These are phyloP conservation scores for Pholis gunnellus DNA, from an alignment of 2,113 vertebrate genomes.

Conservation along the genomic window DNA sequence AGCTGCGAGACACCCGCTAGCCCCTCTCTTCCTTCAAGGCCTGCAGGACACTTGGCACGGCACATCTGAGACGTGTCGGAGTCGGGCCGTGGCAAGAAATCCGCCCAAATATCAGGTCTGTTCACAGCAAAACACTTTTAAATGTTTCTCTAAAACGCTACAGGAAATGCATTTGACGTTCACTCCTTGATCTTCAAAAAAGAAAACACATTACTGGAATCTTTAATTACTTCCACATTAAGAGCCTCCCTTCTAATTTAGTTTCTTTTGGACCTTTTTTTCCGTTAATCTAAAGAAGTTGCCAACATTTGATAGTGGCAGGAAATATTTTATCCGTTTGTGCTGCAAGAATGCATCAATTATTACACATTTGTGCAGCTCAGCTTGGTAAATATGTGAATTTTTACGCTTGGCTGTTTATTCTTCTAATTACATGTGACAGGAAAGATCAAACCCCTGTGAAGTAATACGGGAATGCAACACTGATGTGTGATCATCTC, in stretches of 20 bases:
- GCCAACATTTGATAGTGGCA: conserved; percentile 2
- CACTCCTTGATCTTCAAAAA: conserved; percentile 49
- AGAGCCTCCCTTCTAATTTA: conserved; percentile 1
- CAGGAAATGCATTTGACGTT: conserved; percentile 39
- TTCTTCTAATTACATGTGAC: conserved; percentile 2
- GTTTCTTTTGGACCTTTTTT: neutral
- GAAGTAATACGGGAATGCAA: conserved; percentile 8
- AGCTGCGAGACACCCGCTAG: conserved; percentile 46
- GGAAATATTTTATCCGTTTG: neutral
- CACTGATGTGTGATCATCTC: conserved; percentile 34
- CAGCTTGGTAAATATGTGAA: neutral
- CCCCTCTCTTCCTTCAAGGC: conserved; percentile 13
- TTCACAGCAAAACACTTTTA: neutral
- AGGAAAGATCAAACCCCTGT: neutral
- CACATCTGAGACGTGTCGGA: neutral
- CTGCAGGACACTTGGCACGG: conserved; percentile 16
- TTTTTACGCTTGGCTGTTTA: neutral
- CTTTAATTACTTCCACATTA: conserved; percentile 19
- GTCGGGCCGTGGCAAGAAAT: neutral
- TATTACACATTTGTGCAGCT: neutral
- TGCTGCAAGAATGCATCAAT: neutral
- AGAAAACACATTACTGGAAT: conserved; percentile 10
- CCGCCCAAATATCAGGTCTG: neutral
- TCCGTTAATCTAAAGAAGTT: neutral
- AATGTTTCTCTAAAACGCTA: neutral